A percentile compares a stretch with the other conserved stretches of the same genome.
These are phyloP conservation scores for Lagopus muta DNA, from an alignment of 2,113 vertebrate species.

Conservation along the genomic window DNA sequence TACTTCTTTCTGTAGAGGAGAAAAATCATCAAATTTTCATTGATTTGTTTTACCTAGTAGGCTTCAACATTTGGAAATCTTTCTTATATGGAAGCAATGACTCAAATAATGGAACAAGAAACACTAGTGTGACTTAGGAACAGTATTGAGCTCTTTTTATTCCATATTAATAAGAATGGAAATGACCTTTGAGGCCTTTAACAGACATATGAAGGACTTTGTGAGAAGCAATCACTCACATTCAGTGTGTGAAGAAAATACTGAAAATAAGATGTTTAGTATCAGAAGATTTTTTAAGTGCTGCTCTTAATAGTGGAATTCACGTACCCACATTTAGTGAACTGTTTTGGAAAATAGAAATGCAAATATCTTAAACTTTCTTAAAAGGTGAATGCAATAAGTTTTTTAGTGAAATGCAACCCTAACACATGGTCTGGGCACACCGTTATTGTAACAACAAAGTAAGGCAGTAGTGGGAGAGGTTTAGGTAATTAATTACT, in stretches of 20 bases:
- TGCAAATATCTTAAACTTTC: background rate
- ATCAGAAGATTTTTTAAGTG: background rate
- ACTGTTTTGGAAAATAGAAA: background rate
- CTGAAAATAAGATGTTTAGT: background rate
- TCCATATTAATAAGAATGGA: background rate
- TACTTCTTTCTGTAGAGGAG: conserved; percentile 70
- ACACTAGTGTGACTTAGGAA: background rate
- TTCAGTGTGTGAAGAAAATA: background rate
- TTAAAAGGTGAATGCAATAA: background rate
- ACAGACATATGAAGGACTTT: background rate
- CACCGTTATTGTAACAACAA: background rate
- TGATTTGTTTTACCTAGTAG: background rate
- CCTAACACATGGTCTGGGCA: background rate
- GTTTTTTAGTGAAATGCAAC: background rate
- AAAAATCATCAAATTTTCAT: background rate
- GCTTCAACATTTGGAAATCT: background rate
- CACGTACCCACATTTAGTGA: background rate
- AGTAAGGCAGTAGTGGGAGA: background rate
- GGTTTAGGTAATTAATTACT: background rate
- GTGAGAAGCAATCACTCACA: background rate
- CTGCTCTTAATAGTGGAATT: background rate
- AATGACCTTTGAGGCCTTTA: background rate
- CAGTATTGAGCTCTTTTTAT: background rate
- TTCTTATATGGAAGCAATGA: background rate
- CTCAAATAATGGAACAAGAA: background rate